A percentile compares a stretch with the other conserved stretches of the same genome.
Conservation (phyloP, 2,888 invertebrate species). For the Hypselothyrea guttata region DNA sequence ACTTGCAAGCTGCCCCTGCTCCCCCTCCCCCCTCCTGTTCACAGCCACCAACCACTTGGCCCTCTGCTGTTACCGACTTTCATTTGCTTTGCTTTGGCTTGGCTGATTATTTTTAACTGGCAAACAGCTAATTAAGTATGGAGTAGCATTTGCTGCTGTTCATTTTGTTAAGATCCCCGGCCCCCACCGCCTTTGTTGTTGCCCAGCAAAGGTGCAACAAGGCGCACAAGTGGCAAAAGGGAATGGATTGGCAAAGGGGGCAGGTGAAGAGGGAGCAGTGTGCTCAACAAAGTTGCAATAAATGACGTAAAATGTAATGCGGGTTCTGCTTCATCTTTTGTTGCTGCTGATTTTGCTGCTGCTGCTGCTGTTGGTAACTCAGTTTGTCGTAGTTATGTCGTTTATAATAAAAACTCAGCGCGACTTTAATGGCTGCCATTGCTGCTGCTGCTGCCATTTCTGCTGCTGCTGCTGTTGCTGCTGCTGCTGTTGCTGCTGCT, state of each 20-base stretch:
- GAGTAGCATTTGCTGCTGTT: slow-evolving; percentile 66
- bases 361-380: slow-evolving; percentile 56
- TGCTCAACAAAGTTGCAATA: slow-evolving; percentile 76
- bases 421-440: slow-evolving; percentile 74
- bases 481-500: slow-evolving; percentile 7
- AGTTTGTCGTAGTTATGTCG: slow-evolving; percentile 77
- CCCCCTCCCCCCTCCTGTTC: not conserved
- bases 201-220: slow-evolving; percentile 45
- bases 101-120: slow-evolving; percentile 77
- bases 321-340: slow-evolving; percentile 29
- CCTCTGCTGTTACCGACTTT: slow-evolving; percentile 66
- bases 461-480: slow-evolving; percentile 12
- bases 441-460: slow-evolving; percentile 19
- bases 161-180: slow-evolving; percentile 31
- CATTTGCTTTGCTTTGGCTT: slow-evolving; percentile 74
- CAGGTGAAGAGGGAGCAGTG: not conserved
- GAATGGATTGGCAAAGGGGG: slow-evolving; percentile 29
- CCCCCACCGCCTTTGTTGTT: slow-evolving; percentile 23
- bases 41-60: slow-evolving; percentile 37
- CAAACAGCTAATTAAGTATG: slow-evolving; percentile 78
- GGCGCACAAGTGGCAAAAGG: slow-evolving; percentile 36
- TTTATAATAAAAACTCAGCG: slow-evolving; percentile 75
- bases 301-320: slow-evolving; percentile 73
- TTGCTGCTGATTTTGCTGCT: slow-evolving; percentile 3
- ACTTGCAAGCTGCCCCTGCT: not conserved